A percentile compares a stretch with the other conserved stretches of the same genome.
These are phyloP conservation scores for Aplocera efformata DNA, from an alignment of 2,888 invertebrate species.

Conservation along the genomic window DNA sequence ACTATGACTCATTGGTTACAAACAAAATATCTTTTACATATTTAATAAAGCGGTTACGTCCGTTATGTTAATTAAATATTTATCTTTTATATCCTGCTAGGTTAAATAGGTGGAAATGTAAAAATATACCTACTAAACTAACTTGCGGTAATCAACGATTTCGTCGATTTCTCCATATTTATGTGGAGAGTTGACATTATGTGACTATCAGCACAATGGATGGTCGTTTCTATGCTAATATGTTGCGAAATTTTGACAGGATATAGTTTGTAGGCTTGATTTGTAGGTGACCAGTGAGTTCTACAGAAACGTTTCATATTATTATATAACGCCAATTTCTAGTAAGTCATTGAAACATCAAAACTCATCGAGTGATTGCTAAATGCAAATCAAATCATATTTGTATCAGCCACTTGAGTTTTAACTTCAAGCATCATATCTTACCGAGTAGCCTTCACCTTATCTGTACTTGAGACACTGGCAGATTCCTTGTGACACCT, in stretches of 20 bases:
- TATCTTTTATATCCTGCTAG: constrained; percentile 7
- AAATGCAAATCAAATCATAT: too few species aligned
- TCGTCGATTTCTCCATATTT: constrained; percentile 6
- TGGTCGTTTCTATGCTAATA: constrained; percentile 2
- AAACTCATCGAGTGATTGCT: too few species aligned
- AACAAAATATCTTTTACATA: constrained; percentile 16
- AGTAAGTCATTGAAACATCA: too few species aligned
- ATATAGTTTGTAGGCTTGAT: background rate
- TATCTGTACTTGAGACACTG: too few species aligned
- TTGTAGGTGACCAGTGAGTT: too few species aligned
- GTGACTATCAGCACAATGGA: background rate
- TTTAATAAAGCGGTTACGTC: constrained; percentile 11
- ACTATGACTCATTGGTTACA: constrained; percentile 21
- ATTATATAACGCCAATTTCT: too few species aligned
- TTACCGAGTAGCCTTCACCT: too few species aligned
- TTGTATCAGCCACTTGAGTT: too few species aligned
- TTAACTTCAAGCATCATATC: too few species aligned
- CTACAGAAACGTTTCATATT: too few species aligned
- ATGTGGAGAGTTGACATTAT: background rate
- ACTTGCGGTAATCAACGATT: constrained; percentile 3
- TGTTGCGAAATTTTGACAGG: constrained; percentile 3
- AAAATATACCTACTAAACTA: background rate
- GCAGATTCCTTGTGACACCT: too few species aligned
- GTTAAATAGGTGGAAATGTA: constrained; percentile 14
- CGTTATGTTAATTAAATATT: constrained; percentile 14